phyloP scores from a whole-genome alignment of 1,140 invertebrate genomes.

The Aradophagus sp. region DNA sequence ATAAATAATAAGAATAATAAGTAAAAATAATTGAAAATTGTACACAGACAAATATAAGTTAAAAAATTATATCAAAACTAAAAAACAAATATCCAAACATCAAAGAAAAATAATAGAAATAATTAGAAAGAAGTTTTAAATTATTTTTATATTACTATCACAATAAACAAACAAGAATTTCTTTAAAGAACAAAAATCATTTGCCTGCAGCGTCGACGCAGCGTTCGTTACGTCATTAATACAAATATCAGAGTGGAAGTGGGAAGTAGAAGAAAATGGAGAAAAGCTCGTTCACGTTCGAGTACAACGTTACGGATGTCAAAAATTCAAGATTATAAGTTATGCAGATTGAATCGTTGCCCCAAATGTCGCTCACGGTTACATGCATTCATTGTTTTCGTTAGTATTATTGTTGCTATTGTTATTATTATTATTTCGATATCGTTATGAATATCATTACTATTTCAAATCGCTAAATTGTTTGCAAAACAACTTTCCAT shows the following conservation, averaged over 20 bases:
- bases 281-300: constrained; percentile 48
- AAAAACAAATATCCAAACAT: too few species aligned
- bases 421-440: constrained; percentile 28
- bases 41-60: too few species aligned
- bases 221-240: constrained; percentile 9
- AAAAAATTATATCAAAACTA: too few species aligned
- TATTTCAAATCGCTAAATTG: constrained; percentile 10
- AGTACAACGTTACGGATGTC: constrained; percentile 13
- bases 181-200: background rate
- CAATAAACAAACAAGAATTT: background rate
- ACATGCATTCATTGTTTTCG: constrained; percentile 30
- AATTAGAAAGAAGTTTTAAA: too few species aligned
- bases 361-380: constrained; percentile 34
- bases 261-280: constrained; percentile 38
- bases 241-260: constrained; percentile 35
- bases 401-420: constrained; percentile 46
- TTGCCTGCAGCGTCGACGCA: background rate
- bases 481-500: constrained; percentile 1
- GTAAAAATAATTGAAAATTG: background rate
- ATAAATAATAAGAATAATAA: background rate
- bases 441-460: constrained; percentile 20
- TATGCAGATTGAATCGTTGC: constrained; percentile 23
- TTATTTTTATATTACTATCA: too few species aligned
- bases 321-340: constrained; percentile 29
- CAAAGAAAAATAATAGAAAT: too few species aligned